phyloP scores from a whole-genome alignment of 2,113 vertebrate species.

The Rhizomys pruinosus region DNA sequence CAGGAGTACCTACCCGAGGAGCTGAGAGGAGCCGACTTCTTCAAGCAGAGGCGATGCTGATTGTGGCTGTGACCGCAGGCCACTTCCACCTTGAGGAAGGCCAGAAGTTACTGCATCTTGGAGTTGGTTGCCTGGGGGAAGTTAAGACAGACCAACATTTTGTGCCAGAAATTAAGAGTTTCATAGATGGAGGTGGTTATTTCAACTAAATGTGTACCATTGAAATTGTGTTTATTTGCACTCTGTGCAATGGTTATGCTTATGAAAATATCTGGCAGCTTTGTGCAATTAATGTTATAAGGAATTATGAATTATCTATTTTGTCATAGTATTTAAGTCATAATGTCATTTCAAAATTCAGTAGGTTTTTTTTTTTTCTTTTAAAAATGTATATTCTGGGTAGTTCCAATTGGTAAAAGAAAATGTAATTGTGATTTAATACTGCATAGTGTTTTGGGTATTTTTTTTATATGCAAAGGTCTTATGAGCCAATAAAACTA shows the following conservation, averaged over 20 bases:
- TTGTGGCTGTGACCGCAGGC: not conserved
- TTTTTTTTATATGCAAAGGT: constrained; percentile 83
- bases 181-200: not conserved
- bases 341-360: constrained; percentile 76
- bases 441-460: constrained; percentile 80
- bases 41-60: constrained; percentile 82
- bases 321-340: constrained; percentile 79
- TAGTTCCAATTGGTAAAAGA: constrained; percentile 73
- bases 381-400: constrained; percentile 79
- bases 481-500: constrained; percentile 85
- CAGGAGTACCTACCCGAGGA: constrained; percentile 95
- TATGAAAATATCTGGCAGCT: constrained; percentile 73
- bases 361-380: constrained; percentile 66
- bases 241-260: constrained; percentile 56
- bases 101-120: not conserved
- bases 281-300: constrained; percentile 75
- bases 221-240: constrained; percentile 72
- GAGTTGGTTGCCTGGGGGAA: not conserved
- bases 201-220: constrained; percentile 59
- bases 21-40: constrained; percentile 90
- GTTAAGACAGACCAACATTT: constrained; percentile 1
- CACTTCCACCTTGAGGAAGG: not conserved
- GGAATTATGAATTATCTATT: constrained; percentile 71
- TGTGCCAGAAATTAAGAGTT: constrained; percentile 55
- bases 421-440: constrained; percentile 80